Evolutionary conservation across 2,113 vertebrate genomes (phyloP), one percentile per base, ranked within the genome.

Genomic region (Brachyhypopomus occidentalis): DNA sequence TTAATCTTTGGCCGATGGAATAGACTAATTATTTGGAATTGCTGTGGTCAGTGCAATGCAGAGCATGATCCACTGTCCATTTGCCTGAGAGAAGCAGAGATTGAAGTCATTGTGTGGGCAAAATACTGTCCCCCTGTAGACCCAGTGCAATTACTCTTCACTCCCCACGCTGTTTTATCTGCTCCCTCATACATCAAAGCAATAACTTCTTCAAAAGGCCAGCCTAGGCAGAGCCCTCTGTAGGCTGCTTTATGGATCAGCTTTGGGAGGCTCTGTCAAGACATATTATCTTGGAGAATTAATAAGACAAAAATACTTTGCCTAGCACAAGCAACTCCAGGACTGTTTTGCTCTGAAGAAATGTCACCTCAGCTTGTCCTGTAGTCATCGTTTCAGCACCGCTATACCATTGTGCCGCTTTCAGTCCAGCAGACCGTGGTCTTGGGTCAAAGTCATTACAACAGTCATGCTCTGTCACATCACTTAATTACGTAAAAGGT

Each of bases 181-280:
- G 84, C 79, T 83, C 81, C 83, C 81, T 83, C 78, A 81, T 82
- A 85, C 86, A 87, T 87, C 86, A 87, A 87, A 87, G 84, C 78
- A 85, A 85, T 84, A 78, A 76, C 78, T 84, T 78, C 87, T 85
- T 86, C 87, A 86, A 86, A 88, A 86, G 87, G 81, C 83, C 79
- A 83, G 77, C 67, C 85, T 78, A 84, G 79, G 64, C 67, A 70
- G 67, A 83, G 83, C 78, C 79, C 85, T 86, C 83, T 83, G 78
- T 83, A 77, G 83, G 84, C 70, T 84, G 85, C 83, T 81, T 83
- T 81, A 83, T 84, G 81, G 84, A 84, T 83, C 76, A 77, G 81
- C 85, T 88, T 81, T 83, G 81, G 81, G 77, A 86, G 72, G 75
- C 81, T 81, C 84, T 84, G 84, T 88, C 87, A 86, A 85, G 83